Evolutionary conservation across 2,113 vertebrate genomes (phyloP).

Genomic region (Myotis brandtii): DNA sequence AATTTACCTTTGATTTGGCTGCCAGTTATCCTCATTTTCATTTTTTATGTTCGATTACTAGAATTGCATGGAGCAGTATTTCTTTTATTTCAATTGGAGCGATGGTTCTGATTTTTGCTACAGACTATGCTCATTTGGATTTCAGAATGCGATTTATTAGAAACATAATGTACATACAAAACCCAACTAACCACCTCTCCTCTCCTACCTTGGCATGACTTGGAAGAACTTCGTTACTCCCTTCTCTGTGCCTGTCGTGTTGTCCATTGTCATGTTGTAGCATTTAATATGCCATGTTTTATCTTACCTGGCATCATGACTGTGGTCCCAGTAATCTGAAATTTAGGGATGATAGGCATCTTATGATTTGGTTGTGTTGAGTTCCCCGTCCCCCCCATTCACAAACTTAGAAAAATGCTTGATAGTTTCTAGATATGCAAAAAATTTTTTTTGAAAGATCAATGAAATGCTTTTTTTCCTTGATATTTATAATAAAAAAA

Average conservation of each 20-base stretch:
- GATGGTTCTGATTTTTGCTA: neutral
- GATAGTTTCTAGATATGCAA: neutral
- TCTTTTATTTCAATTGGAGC: conserved; percentile 27
- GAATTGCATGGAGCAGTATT: neutral
- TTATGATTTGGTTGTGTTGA: neutral
- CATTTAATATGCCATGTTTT: neutral
- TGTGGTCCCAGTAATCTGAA: neutral
- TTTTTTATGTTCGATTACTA: neutral
- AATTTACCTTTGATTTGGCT: conserved; percentile 6
- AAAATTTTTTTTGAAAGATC: neutral
- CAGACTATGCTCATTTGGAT: neutral
- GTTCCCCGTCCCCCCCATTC: neutral
- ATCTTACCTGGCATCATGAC: neutral
- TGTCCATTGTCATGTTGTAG: neutral
- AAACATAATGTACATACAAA: neutral
- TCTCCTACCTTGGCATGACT: neutral
- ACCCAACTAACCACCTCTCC: neutral
- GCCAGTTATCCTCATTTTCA: neutral
- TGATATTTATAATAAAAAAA: conserved; percentile 57
- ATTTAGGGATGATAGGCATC: neutral
- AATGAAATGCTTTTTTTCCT: neutral
- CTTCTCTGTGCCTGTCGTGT: neutral
- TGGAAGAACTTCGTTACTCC: neutral
- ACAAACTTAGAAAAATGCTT: conserved; percentile 26
- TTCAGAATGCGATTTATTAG: conserved; percentile 30